Conservation (phyloP, 2,797 vertebrate species). For the Denticeps clupeoides region DNA sequence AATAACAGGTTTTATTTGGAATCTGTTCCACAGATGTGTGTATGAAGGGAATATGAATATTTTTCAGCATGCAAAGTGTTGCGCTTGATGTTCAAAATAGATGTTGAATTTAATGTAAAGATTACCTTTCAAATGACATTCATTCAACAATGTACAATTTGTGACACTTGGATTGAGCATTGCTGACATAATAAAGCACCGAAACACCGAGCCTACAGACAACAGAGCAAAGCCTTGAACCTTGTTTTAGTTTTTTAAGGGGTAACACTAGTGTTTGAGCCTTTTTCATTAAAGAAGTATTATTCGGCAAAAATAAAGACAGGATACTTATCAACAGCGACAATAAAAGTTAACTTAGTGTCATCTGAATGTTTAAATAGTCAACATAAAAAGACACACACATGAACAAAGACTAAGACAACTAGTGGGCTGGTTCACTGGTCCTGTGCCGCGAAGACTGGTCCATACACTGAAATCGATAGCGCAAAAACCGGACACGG, state of each 20-base stretch:
- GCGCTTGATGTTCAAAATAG: conserved; percentile 53
- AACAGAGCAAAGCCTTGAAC: conserved; percentile 1
- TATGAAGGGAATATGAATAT: no score
- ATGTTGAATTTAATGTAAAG: conserved; percentile 47
- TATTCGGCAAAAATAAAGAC: conserved; percentile 17
- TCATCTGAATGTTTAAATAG: conserved; percentile 43
- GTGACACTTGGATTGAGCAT: conserved; percentile 30
- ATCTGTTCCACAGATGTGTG: not conserved
- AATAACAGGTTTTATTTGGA: no score
- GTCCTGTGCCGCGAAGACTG: conserved; percentile 46
- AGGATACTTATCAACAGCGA: conserved; percentile 30
- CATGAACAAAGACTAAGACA: conserved; percentile 22
- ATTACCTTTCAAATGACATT: conserved; percentile 38
- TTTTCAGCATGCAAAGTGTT: not conserved
- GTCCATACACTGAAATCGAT: conserved; percentile 59
- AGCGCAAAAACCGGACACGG: conserved; percentile 56
- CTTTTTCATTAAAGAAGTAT: not conserved
- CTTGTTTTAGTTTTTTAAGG: conserved; percentile 19
- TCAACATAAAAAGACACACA: conserved; percentile 25
- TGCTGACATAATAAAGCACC: conserved; percentile 35
- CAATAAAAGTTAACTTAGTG: conserved; percentile 30
- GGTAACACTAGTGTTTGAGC: conserved; percentile 13
- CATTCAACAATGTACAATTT: conserved; percentile 40
- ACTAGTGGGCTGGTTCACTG: conserved; percentile 44
- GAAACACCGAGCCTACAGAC: conserved; percentile 28